These are phyloP conservation scores for Leucoraja ocellata DNA, from an alignment of 2,797 vertebrate genomes.

Conservation along the genomic window DNA sequence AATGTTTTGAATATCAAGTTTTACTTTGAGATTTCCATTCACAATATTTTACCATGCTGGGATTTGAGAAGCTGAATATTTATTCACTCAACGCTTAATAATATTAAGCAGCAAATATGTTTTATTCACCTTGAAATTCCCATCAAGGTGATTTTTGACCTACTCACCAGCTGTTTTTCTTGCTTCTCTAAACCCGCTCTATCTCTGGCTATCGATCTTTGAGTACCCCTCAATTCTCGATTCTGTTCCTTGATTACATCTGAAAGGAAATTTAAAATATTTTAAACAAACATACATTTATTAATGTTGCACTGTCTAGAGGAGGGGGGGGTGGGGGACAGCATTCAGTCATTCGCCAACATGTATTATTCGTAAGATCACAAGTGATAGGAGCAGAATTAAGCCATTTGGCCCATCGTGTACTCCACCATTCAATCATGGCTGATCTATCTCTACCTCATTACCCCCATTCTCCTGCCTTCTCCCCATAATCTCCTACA, in stretches of 20 bases:
- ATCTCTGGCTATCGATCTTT: constrained; percentile 91
- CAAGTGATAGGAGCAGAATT: too few species aligned
- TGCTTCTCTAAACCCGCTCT: constrained; percentile 86
- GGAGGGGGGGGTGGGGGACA: too few species aligned
- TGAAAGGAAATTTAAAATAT: constrained; percentile 47
- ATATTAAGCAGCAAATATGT: not conserved
- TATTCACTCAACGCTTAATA: not conserved
- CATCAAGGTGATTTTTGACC: constrained; percentile 41
- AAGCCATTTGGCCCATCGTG: too few species aligned
- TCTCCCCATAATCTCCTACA: too few species aligned
- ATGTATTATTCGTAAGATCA: not conserved
- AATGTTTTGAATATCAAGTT: not conserved
- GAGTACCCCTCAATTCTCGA: constrained; percentile 84
- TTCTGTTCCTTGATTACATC: constrained; percentile 94
- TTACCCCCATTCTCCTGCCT: too few species aligned
- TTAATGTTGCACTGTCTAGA: not conserved
- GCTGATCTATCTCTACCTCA: too few species aligned
- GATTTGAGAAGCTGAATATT: not conserved
- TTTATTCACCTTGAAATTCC: not conserved
- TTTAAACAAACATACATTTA: not conserved
- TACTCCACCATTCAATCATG: too few species aligned
- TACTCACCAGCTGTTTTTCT: constrained; percentile 92
- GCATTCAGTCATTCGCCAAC: too few species aligned
- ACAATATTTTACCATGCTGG: not conserved
- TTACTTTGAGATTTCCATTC: not conserved